These are phyloP conservation scores for Halocynthia aurantium DNA, from an alignment of 23 tunicate genomes.

Conservation along the genomic window DNA sequence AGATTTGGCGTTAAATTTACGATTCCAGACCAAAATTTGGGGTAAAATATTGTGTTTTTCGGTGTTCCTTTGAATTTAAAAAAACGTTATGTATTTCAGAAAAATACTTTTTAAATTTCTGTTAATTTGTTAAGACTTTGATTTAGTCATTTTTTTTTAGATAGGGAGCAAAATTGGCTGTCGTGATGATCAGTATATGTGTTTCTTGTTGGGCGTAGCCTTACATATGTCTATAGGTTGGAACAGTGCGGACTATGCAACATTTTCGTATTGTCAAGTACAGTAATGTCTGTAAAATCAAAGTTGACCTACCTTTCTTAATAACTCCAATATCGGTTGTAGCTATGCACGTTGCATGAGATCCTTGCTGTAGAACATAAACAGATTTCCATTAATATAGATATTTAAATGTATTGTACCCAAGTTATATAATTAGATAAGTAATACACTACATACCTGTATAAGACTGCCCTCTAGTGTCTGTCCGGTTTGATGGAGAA, in stretches of 20 bases:
- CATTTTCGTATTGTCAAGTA: no score
- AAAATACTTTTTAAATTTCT: no score
- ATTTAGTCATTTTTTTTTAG: not conserved
- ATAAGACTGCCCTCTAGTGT: slow-evolving; percentile 3
- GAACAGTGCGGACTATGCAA: not conserved
- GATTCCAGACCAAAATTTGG: not conserved
- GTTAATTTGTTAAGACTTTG: not conserved
- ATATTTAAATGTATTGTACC: not conserved
- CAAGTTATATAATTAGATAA: not conserved
- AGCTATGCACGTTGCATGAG: slow-evolving; percentile 63
- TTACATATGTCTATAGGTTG: not conserved
- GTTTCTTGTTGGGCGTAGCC: slow-evolving; percentile 19
- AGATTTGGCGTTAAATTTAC: not conserved
- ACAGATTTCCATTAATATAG: no score
- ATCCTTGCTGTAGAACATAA: not conserved
- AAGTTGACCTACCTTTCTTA: slow-evolving; percentile 42
- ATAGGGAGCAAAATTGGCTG: not conserved
- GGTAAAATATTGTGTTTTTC: not conserved
- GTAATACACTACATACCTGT: not conserved
- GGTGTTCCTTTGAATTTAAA: not conserved
- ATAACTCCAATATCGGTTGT: slow-evolving; percentile 43
- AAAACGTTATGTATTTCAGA: no score
- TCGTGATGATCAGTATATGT: slow-evolving; percentile 30
- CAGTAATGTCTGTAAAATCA: no score
- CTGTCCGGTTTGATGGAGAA: not conserved